Percentiles rank a stretch among this genome's conserved stretches.
phyloP scores from a whole-genome alignment of 1,140 invertebrate genomes.

The Drosophila ironensis region DNA sequence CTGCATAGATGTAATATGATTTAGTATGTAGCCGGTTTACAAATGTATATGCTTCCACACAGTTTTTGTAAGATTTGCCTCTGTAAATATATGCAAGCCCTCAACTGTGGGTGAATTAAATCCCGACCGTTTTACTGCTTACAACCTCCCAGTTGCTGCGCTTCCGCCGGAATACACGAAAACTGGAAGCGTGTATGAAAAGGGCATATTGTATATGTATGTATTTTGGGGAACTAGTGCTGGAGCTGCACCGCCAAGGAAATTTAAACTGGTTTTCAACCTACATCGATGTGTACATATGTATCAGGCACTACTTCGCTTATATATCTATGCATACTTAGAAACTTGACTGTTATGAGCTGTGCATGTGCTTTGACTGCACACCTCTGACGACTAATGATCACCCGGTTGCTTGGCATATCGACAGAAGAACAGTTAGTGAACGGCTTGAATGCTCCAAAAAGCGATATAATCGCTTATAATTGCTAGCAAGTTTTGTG shows the following conservation, averaged over 20 bases:
- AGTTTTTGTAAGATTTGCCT: slow-evolving; percentile 65
- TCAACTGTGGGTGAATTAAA: slow-evolving; percentile 55
- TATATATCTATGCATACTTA: too few species aligned
- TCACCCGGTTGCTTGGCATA: not conserved
- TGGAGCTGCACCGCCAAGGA: too few species aligned
- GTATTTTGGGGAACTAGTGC: too few species aligned
- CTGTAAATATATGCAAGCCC: slow-evolving; percentile 67
- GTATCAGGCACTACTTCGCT: not conserved
- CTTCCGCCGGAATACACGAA: too few species aligned
- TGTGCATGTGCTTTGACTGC: not conserved
- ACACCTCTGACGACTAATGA: not conserved
- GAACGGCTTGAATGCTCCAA: slow-evolving; percentile 72
- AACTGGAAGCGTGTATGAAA: too few species aligned
- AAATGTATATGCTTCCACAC: slow-evolving; percentile 54
- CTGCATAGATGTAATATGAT: slow-evolving; percentile 16
- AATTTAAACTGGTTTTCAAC: not conserved
- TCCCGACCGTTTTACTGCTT: too few species aligned
- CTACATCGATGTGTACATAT: slow-evolving; percentile 6
- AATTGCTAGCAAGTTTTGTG: slow-evolving; percentile 75
- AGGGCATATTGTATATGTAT: too few species aligned
- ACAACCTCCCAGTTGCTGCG: not conserved
- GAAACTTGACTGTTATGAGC: too few species aligned
- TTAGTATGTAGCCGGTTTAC: slow-evolving; percentile 39
- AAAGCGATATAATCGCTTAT: slow-evolving; percentile 80
- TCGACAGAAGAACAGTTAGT: slow-evolving; percentile 65